These are phyloP conservation scores for Lerista edwardsae DNA, from an alignment of 2,797 vertebrate genomes.

Conservation along the genomic window DNA sequence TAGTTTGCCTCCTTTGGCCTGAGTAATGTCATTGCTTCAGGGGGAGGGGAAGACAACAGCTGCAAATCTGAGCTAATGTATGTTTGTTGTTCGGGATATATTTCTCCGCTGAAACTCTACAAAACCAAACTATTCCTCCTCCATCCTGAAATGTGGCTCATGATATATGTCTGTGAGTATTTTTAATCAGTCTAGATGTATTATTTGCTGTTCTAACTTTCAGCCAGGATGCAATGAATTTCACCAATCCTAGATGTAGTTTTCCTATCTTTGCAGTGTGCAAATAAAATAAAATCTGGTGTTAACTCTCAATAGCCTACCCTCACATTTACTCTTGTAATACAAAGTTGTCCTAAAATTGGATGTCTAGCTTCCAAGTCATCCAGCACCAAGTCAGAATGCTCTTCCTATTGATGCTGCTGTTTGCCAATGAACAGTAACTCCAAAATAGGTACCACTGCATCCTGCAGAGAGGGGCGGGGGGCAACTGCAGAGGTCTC, in stretches of 20 bases:
- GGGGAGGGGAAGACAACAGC: conserved; percentile 27
- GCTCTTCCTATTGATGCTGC: neutral
- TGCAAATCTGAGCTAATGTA: conserved; percentile 52
- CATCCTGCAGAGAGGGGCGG: no score
- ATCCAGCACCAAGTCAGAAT: neutral
- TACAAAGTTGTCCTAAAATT: neutral
- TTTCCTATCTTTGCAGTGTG: conserved; percentile 12
- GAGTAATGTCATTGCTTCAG: conserved; percentile 6
- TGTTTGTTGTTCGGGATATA: conserved; percentile 41
- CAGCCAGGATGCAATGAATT: neutral
- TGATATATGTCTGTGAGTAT: neutral
- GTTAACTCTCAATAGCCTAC: neutral
- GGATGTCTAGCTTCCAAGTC: neutral
- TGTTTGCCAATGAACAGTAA: neutral
- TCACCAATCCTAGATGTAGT: conserved; percentile 8
- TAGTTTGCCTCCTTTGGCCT: conserved; percentile 48
- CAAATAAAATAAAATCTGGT: conserved; percentile 8
- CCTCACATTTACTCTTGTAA: neutral
- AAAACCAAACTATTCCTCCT: conserved; percentile 39
- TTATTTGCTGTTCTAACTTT: conserved; percentile 45
- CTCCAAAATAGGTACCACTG: no score
- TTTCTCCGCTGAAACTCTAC: conserved; percentile 43
- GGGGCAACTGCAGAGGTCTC: no score
- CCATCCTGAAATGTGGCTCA: conserved; percentile 27
- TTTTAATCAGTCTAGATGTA: conserved; percentile 38